Evolutionary conservation across 2,888 invertebrate species (phyloP).

Genomic region (Protodeltote pygarga): DNA sequence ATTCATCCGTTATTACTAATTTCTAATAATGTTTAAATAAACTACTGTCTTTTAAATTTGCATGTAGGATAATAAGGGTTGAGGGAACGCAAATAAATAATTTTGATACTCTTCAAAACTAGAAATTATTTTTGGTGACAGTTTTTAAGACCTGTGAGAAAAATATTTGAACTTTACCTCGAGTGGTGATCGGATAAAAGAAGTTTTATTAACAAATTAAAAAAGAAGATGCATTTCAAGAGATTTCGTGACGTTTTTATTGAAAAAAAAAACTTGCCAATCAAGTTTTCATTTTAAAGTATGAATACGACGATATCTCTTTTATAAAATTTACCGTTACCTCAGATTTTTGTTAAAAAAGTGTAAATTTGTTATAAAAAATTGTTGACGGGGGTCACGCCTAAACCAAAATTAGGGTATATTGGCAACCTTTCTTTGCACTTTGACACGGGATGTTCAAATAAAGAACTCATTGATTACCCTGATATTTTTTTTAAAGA

Average conservation of each 20-base stretch:
- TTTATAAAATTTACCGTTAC: conserved; percentile 79
- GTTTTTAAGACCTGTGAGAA: conserved; percentile 74
- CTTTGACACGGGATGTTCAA: conserved; percentile 81
- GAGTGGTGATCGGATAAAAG: conserved; percentile 63
- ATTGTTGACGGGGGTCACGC: conserved; percentile 85
- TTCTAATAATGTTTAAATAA: conserved; percentile 43
- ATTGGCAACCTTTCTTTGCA: conserved; percentile 82
- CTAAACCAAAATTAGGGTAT: conserved; percentile 83
- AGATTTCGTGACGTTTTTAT: conserved; percentile 71
- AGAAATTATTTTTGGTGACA: conserved; percentile 15
- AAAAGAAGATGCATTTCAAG: conserved; percentile 73
- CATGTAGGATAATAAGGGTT: conserved; percentile 16
- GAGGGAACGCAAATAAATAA: conserved; percentile 22
- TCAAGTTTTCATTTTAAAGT: conserved; percentile 84
- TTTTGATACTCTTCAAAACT: conserved; percentile 24
- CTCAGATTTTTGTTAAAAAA: conserved; percentile 70
- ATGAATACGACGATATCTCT: conserved; percentile 75
- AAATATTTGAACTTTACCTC: conserved; percentile 61
- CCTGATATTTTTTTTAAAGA: conserved; percentile 72
- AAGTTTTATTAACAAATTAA: conserved; percentile 66
- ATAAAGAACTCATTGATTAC: conserved; percentile 77
- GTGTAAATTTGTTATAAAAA: conserved; percentile 77
- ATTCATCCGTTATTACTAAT: conserved; percentile 57
- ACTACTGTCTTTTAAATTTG: conserved; percentile 36
- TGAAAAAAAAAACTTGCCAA: conserved; percentile 77